Percentiles rank a stretch among this genome's conserved stretches.
Conservation (phyloP, 2,888 invertebrate genomes). For the Lacanobia oleracea region DNA sequence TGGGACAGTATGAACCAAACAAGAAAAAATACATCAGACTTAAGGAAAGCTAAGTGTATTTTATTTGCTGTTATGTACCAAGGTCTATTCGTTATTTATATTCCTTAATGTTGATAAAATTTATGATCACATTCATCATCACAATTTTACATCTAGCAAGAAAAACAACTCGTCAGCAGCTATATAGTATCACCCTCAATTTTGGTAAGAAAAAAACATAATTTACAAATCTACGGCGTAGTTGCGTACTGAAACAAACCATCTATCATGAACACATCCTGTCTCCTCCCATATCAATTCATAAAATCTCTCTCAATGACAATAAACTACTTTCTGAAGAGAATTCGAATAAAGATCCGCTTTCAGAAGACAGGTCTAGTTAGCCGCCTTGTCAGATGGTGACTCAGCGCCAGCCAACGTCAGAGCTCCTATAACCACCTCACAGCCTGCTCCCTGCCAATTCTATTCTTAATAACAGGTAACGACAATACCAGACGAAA, state of each 20-base stretch:
- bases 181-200: not conserved
- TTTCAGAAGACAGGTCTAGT: slow-evolving; percentile 69
- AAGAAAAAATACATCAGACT: no score
- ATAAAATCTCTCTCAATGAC: slow-evolving; percentile 37
- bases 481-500: slow-evolving; percentile 51
- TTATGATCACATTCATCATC: not conserved
- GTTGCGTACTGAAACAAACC: not conserved
- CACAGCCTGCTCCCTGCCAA: slow-evolving; percentile 79
- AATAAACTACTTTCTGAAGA: slow-evolving; percentile 42
- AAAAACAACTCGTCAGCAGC: not conserved
- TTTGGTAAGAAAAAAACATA: not conserved
- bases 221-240: not conserved
- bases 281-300: slow-evolving; percentile 28
- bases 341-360: slow-evolving; percentile 48
- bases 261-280: not conserved
- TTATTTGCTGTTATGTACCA: no score
- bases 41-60: no score
- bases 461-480: slow-evolving; percentile 82
- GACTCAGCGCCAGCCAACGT: slow-evolving; percentile 77
- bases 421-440: slow-evolving; percentile 79
- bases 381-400: slow-evolving; percentile 76
- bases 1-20: no score
- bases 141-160: not conserved
- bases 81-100: no score
- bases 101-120: not conserved